Base-by-base conservation (phyloP, 64 coral and sea anemone genomes). In the Cladopsammia gracilis region DNA sequence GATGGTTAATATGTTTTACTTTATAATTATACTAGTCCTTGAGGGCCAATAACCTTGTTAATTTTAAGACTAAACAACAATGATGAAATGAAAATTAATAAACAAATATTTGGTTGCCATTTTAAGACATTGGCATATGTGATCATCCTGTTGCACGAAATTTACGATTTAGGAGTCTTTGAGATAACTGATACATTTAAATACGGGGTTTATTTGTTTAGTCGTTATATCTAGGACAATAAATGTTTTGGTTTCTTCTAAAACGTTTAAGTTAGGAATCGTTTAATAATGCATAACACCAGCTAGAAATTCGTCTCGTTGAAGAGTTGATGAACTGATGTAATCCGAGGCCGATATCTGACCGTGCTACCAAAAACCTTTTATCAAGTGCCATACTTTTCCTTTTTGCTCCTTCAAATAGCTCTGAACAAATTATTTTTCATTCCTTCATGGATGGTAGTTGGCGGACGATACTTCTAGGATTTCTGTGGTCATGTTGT, bases 201-300 rank as follows among this genome's bases (percentile, higher is more conserved):
- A 46, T 42, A 73, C 18, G 34, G 14, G 7, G 20, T 75, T 48
- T 19, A 20, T 7, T 16, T 19, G 34, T 48, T 19, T 0, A 1
- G 47, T 48, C 14, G 18, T 49, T 56, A 56, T n/a, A 5, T 10
- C 46, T 5, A 1, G 16, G 50, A 48, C 14, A 5, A 48, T 6
- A 9, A 47, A 48, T 19, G 46, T 9, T 48, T 75, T 47, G 43
- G 50, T 75, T 49, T 75, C 45, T 7, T 75, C 72, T 75, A 6
- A 50, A 75, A 4, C 6, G 16, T 72, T 10, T 75, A 16, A 75
- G 5, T 49, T 75, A 13, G 61, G 13, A 49, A 67, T 22, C n/a
- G 62, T 19, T 84, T 20, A 84, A 67, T 66, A 84, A 84, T 84
- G 58, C 10, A 84, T 84, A 19, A 75, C 64, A 67, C 60, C 80